These are phyloP conservation scores for Scaptomyza graminum DNA, from an alignment of 1,140 invertebrate species.

Conservation along the genomic window DNA sequence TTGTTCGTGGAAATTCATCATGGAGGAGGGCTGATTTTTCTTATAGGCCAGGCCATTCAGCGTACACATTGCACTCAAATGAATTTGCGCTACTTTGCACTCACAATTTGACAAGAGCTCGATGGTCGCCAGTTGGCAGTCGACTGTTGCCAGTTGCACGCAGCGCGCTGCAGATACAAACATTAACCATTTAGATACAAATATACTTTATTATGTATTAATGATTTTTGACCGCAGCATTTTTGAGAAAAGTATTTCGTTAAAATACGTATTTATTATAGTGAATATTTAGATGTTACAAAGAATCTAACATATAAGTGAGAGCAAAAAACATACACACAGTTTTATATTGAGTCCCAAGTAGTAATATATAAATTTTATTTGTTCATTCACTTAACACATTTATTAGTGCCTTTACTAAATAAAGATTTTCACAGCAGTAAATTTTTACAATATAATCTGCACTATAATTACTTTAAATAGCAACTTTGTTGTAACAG, in stretches of 20 bases:
- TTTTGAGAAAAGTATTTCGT: background rate
- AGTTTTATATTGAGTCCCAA: too few species aligned
- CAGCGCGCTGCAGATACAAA: slow-evolving; percentile 37
- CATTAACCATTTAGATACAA: slow-evolving; percentile 1
- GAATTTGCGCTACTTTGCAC: slow-evolving; percentile 39
- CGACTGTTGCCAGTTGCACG: slow-evolving; percentile 51
- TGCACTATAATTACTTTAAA: too few species aligned
- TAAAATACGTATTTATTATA: background rate
- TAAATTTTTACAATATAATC: too few species aligned
- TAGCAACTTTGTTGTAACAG: too few species aligned
- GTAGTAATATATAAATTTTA: background rate
- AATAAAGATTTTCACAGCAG: background rate
- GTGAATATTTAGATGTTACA: background rate
- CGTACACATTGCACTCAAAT: slow-evolving; percentile 40
- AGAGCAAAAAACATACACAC: too few species aligned
- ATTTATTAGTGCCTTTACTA: background rate
- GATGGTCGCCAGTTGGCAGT: slow-evolving; percentile 19
- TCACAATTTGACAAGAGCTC: slow-evolving; percentile 31
- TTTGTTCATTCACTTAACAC: background rate
- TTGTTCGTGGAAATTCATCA: slow-evolving; percentile 74
- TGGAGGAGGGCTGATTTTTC: slow-evolving; percentile 81
- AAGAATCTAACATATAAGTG: background rate
- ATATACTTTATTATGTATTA: background rate
- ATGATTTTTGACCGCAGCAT: background rate
- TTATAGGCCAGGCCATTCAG: slow-evolving; percentile 62